phyloP scores from a whole-genome alignment of 2,888 invertebrate genomes.

The Dicranocentrus wangi region DNA sequence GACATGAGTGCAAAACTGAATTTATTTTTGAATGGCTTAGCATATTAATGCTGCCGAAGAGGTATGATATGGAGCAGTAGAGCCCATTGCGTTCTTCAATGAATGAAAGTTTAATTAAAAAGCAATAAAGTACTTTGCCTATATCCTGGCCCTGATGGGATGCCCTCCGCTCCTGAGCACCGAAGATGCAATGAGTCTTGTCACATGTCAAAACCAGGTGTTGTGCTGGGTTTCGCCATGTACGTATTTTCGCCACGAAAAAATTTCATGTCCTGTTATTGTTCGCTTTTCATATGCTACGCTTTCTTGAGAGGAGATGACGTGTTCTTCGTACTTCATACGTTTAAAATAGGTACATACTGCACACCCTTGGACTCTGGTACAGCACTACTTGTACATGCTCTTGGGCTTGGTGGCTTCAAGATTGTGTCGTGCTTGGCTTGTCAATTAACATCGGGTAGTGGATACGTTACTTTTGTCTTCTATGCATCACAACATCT shows the following conservation, averaged over 20 bases:
- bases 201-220: constrained; percentile 53
- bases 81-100: not conserved
- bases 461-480: no score
- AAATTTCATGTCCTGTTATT: constrained; percentile 54
- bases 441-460: constrained; percentile 48
- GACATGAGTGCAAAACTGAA: not conserved
- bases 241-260: constrained; percentile 31
- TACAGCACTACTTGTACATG: not conserved
- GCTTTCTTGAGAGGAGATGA: constrained; percentile 26
- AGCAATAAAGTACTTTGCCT: constrained; percentile 22
- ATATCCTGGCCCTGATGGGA: not conserved
- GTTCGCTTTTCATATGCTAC: constrained; percentile 49
- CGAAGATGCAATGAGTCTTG: constrained; percentile 12
- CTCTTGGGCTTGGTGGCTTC: constrained; percentile 3
- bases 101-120: constrained; percentile 27
- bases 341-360: not conserved
- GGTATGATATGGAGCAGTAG: not conserved
- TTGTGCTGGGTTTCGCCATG: constrained; percentile 30
- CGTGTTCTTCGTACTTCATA: not conserved
- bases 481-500: constrained; percentile 47
- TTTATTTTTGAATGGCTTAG: not conserved
- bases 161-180: not conserved
- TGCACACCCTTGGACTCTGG: not conserved
- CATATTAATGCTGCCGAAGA: no score
- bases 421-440: constrained; percentile 27